Evolutionary conservation across 2,888 invertebrate species (phyloP).

Genomic region (Drymonia ruficornis): DNA sequence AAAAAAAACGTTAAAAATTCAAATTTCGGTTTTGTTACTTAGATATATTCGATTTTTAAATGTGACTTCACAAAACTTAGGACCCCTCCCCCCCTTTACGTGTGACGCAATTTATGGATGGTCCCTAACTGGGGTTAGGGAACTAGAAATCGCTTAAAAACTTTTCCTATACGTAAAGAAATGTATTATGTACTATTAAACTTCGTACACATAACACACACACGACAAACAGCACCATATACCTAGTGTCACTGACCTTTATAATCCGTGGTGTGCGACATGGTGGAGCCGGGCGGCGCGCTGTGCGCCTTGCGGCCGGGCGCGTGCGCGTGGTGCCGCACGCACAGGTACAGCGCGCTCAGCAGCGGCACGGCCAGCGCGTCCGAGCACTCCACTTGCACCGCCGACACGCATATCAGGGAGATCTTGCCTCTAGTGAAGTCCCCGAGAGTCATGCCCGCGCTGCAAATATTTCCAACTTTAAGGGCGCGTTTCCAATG

Average conservation of each 20-base stretch:
- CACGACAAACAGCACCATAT: too few species aligned
- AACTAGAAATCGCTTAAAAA: too few species aligned
- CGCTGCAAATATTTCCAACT: slow-evolving; percentile 44
- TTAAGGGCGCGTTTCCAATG: not conserved
- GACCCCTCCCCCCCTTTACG: too few species aligned
- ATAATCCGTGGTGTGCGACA: slow-evolving; percentile 53
- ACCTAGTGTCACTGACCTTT: slow-evolving; percentile 44
- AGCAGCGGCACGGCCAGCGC: slow-evolving; percentile 74
- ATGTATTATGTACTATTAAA: too few species aligned
- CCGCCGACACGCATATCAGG: slow-evolving; percentile 73
- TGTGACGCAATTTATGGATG: too few species aligned
- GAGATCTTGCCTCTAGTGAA: slow-evolving; percentile 65
- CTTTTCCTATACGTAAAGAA: too few species aligned
- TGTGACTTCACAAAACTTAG: too few species aligned
- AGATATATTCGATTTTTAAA: too few species aligned
- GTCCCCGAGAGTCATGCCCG: slow-evolving; percentile 72
- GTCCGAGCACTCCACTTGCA: slow-evolving; percentile 71
- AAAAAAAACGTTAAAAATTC: too few species aligned
- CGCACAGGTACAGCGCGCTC: slow-evolving; percentile 74
- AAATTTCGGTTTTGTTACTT: too few species aligned
- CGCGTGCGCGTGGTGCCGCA: slow-evolving; percentile 66
- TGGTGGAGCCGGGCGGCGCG: slow-evolving; percentile 47
- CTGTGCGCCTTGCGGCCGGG: slow-evolving; percentile 32
- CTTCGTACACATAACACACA: too few species aligned
- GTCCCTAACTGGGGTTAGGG: too few species aligned